phyloP scores from a whole-genome alignment of 2,888 invertebrate species.

The Drosophila algonquin region DNA sequence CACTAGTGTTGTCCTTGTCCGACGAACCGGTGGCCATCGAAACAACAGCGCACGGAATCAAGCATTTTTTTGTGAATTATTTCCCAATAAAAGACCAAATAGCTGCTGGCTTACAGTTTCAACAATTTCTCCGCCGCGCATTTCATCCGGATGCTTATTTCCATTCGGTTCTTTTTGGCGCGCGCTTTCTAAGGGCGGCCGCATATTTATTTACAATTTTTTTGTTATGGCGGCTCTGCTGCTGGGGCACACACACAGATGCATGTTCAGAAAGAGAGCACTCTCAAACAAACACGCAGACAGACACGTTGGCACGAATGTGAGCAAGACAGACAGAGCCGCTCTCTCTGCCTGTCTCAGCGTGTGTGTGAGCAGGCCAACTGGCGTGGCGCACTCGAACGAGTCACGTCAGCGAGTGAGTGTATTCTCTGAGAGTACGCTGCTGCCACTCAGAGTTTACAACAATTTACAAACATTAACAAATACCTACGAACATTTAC shows the following conservation, averaged over 20 bases:
- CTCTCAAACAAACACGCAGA: conserved; percentile 35
- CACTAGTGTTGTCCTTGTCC: conserved; percentile 53
- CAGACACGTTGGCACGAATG: conserved; percentile 41
- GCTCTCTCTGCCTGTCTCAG: neutral
- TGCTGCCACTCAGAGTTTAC: neutral
- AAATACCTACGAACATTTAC: too few relatives aligned
- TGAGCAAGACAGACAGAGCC: conserved; percentile 24
- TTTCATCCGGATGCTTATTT: conserved; percentile 1
- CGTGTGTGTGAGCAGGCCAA: conserved; percentile 28
- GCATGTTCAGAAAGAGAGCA: conserved; percentile 1
- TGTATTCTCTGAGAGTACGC: conserved; percentile 3
- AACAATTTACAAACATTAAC: too few relatives aligned
- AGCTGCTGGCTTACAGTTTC: neutral
- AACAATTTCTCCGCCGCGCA: conserved; percentile 2
- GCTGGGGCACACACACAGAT: conserved; percentile 38
- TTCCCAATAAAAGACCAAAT: conserved; percentile 25
- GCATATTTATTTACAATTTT: conserved; percentile 45
- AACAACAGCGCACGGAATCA: conserved; percentile 44
- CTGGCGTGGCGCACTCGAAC: conserved; percentile 16
- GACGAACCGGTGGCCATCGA: conserved; percentile 24
- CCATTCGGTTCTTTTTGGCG: conserved; percentile 34
- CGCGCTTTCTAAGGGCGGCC: conserved; percentile 2
- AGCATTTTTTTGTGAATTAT: conserved; percentile 34
- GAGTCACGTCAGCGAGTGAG: conserved; percentile 39
- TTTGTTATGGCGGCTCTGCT: conserved; percentile 43